Percentiles rank a stretch among this genome's conserved stretches.
These are phyloP conservation scores for Cremastobaeus sp. DNA, from an alignment of 2,888 invertebrate genomes.

Conservation along the genomic window DNA sequence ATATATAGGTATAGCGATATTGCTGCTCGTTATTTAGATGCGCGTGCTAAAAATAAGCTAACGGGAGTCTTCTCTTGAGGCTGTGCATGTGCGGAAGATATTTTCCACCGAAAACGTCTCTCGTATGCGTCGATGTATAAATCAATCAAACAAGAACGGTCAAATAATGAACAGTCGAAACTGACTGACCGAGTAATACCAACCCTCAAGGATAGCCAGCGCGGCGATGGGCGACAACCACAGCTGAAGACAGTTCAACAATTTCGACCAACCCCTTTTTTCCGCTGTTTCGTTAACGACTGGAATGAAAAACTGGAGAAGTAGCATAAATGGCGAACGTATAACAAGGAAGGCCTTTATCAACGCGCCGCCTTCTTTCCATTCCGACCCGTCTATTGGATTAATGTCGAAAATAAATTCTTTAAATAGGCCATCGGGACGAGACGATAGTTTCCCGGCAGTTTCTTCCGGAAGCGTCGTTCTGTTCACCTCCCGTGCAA, in stretches of 20 bases:
- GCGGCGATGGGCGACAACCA: conserved; percentile 78
- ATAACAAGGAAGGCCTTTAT: conserved; percentile 76
- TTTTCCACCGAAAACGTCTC: too few relatives aligned
- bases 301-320: conserved; percentile 81
- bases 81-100: too few relatives aligned
- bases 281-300: conserved; percentile 79
- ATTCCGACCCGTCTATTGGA: conserved; percentile 74
- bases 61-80: too few relatives aligned
- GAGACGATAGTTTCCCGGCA: conserved; percentile 28
- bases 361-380: conserved; percentile 71
- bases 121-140: neutral
- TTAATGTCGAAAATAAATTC: conserved; percentile 75
- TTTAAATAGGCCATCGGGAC: conserved; percentile 69
- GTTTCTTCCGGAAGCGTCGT: conserved; percentile 17
- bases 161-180: neutral
- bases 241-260: conserved; percentile 80
- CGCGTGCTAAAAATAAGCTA: too few relatives aligned
- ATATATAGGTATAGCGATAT: too few relatives aligned
- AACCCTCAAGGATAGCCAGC: conserved; percentile 75
- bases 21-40: too few relatives aligned
- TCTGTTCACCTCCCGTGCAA: conserved; percentile 66
- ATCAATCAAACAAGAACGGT: neutral
- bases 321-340: conserved; percentile 79
- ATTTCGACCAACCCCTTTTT: conserved; percentile 81
- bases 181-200: neutral